These are phyloP conservation scores for Diadegma fenestrale DNA, from an alignment of 2,888 invertebrate species.

Conservation along the genomic window DNA sequence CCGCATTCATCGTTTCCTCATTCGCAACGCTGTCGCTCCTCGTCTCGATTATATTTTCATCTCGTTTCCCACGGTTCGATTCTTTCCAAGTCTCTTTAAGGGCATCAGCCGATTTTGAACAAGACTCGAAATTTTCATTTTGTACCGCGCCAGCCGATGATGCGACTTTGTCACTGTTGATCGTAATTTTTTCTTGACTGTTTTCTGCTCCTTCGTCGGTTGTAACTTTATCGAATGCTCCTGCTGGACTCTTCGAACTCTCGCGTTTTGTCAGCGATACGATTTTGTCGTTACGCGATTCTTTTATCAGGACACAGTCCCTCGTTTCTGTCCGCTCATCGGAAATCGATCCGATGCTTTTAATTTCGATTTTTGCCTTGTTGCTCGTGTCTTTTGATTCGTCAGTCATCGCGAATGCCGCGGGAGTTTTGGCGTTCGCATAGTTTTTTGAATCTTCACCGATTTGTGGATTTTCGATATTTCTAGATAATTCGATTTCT, in stretches of 20 bases:
- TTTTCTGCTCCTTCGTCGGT: slow-evolving; percentile 20
- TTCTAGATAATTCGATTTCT: background rate
- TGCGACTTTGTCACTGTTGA: background rate
- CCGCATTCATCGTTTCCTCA: background rate
- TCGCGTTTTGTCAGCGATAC: background rate
- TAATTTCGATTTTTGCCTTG: background rate
- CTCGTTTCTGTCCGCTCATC: background rate
- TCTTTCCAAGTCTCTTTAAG: background rate
- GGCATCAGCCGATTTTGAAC: background rate
- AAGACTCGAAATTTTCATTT: background rate
- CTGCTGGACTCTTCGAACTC: background rate
- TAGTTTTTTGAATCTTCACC: background rate
- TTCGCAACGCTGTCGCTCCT: background rate
- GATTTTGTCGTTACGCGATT: background rate
- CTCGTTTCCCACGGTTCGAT: background rate
- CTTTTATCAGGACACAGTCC: background rate
- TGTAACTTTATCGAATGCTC: background rate
- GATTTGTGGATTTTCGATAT: background rate
- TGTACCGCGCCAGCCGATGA: background rate
- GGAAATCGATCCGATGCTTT: background rate
- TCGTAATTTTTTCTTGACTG: slow-evolving; percentile 10
- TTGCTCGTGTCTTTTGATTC: background rate
- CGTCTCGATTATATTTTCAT: background rate
- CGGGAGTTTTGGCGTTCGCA: background rate
- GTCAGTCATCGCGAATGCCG: too few relatives aligned